phyloP scores from a whole-genome alignment of 2,113 vertebrate genomes.

The Cyanoramphus novaezelandiae region DNA sequence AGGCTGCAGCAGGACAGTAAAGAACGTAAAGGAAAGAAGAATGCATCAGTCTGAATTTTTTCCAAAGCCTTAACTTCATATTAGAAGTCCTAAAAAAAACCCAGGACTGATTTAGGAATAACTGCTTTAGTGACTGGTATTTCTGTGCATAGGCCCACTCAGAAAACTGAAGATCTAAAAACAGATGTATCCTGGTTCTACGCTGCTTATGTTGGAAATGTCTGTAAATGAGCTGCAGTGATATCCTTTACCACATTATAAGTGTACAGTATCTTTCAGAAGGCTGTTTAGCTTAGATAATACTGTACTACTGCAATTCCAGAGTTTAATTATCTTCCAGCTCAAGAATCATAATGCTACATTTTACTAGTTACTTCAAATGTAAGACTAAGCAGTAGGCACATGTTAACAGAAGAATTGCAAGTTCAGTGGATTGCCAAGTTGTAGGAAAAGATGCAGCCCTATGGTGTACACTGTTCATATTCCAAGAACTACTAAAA shows the following conservation, averaged over 20 bases:
- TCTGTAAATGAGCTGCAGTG: not conserved
- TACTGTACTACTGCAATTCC: not conserved
- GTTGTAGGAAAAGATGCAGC: not conserved
- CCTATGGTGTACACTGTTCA: not conserved
- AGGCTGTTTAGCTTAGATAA: not conserved
- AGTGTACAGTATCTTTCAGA: not conserved
- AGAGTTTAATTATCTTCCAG: not conserved
- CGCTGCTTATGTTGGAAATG: not conserved
- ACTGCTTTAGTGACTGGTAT: not conserved
- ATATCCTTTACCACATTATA: not conserved
- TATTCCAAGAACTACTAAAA: not conserved
- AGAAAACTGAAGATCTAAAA: not conserved
- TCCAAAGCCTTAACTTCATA: not conserved
- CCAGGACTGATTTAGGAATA: not conserved
- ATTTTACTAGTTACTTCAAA: not conserved
- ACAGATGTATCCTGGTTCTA: not conserved
- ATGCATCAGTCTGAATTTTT: not conserved
- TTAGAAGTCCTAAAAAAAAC: not conserved
- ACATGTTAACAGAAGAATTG: not conserved
- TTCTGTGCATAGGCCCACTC: not conserved
- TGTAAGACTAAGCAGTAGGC: not conserved
- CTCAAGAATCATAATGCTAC: not conserved
- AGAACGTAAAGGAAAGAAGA: not conserved
- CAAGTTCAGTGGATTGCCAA: not conserved
- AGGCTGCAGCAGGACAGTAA: not conserved